Percentiles rank a stretch among this genome's conserved stretches.
Conservation (phyloP, 2,113 vertebrate species). For the Scomber colias region DNA sequence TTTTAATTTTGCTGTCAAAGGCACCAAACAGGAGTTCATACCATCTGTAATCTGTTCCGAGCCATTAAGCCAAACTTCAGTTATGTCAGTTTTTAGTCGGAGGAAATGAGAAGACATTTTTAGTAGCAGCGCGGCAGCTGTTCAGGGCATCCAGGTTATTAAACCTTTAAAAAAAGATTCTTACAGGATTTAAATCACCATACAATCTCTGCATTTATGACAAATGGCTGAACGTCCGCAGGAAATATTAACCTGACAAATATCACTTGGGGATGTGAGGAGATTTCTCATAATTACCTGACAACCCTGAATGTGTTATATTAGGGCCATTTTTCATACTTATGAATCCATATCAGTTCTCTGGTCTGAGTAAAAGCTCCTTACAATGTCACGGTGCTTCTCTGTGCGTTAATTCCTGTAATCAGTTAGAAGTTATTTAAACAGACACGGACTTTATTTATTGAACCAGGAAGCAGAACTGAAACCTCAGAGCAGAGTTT, state of each 20-base stretch:
- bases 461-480: background rate
- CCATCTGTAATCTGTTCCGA: background rate
- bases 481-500: no score
- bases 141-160: background rate
- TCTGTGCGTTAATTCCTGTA: background rate
- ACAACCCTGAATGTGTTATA: constrained; percentile 1
- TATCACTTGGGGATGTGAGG: background rate
- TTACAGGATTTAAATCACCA: background rate
- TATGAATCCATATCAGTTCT: background rate
- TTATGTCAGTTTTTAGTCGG: no score
- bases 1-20: background rate
- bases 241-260: background rate
- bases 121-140: no score
- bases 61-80: background rate
- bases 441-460: background rate
- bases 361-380: background rate
- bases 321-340: constrained; percentile 10
- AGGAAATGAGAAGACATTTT: no score
- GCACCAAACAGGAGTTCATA: background rate
- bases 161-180: background rate
- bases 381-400: background rate
- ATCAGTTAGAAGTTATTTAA: background rate
- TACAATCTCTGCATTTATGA: background rate
- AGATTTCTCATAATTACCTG: constrained; percentile 23
- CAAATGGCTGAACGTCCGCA: background rate